Percentiles rank a stretch among this genome's conserved stretches.
phyloP scores from a whole-genome alignment of 2,888 invertebrate genomes.

The Homarus gammarus region DNA sequence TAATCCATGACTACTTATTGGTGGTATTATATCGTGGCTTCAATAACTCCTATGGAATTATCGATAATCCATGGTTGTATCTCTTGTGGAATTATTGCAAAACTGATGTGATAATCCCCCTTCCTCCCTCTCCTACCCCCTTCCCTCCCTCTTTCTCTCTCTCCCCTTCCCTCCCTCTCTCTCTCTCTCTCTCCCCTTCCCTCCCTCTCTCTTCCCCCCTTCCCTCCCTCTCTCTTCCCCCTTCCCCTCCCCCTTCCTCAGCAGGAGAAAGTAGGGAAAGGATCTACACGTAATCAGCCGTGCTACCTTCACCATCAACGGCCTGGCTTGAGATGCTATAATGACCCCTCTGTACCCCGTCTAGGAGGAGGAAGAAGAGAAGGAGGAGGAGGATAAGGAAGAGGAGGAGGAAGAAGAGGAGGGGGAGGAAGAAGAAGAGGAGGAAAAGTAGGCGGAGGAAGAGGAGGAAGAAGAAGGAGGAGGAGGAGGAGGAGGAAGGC shows the following conservation, averaged over 20 bases:
- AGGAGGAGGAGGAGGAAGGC: not conserved
- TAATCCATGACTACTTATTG: too few relatives aligned
- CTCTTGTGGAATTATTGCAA: too few relatives aligned
- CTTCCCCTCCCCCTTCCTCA: not conserved
- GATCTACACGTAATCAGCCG: not conserved
- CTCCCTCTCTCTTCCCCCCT: not conserved
- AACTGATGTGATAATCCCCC: too few relatives aligned
- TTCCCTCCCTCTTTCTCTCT: not conserved
- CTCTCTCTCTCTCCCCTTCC: constrained; percentile 2
- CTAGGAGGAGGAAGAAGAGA: not conserved
- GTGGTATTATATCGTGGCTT: too few relatives aligned
- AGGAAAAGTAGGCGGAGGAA: too few relatives aligned
- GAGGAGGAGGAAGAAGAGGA: not conserved
- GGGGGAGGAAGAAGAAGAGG: not conserved
- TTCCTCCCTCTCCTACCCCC: too few relatives aligned
- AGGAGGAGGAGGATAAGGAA: not conserved
- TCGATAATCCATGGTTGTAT: too few relatives aligned
- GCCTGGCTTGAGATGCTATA: not conserved
- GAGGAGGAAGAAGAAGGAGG: constrained; percentile 16
- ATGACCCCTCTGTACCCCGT: not conserved
- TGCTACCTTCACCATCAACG: not conserved
- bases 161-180: not conserved
- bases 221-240: not conserved
- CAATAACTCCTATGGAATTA: too few relatives aligned
- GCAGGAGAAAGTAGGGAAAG: not conserved